A percentile compares a stretch with the other conserved stretches of the same genome.
Conservation (phyloP, 2,888 invertebrate genomes). For the Anoncus sp. region DNA sequence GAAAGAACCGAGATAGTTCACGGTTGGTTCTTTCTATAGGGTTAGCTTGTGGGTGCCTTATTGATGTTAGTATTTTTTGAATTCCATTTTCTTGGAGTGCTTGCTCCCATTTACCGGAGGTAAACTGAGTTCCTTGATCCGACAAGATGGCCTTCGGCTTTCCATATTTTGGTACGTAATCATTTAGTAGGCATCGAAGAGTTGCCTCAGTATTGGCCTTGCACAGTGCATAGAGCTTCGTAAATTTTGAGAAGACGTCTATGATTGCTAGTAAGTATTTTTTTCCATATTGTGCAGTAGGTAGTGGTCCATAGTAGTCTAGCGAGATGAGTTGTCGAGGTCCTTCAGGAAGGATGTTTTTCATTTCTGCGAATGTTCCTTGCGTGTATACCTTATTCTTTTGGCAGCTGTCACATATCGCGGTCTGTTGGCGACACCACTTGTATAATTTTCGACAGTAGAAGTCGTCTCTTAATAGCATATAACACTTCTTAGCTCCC, state of each 20-base stretch:
- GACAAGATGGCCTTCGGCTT: constrained; percentile 21
- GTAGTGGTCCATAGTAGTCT: constrained; percentile 55
- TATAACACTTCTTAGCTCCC: constrained; percentile 10
- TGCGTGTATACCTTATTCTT: constrained; percentile 16
- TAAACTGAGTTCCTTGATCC: too few species aligned
- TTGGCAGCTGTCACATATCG: constrained; percentile 1
- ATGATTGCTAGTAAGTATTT: constrained; percentile 49
- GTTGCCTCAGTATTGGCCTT: constrained; percentile 34
- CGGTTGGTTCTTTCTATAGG: constrained; percentile 48
- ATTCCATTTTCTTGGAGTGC: constrained; percentile 23
- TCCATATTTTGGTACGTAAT: constrained; percentile 24
- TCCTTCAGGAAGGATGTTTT: background rate
- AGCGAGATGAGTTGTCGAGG: constrained; percentile 39
- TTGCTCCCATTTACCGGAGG: constrained; percentile 24
- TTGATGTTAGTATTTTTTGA: constrained; percentile 17
- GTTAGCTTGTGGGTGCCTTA: too few species aligned
- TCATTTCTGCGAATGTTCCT: background rate
- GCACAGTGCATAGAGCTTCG: constrained; percentile 58
- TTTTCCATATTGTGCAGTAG: constrained; percentile 25
- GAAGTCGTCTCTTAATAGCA: background rate
- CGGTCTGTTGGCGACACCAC: background rate
- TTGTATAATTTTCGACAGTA: background rate
- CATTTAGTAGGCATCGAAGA: background rate
- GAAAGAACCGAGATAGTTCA: too few species aligned
- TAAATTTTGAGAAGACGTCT: constrained; percentile 63